Percentiles rank a stretch among this genome's conserved stretches.
Conservation (phyloP, 2,113 vertebrate species). For the Clinocottus analis region DNA sequence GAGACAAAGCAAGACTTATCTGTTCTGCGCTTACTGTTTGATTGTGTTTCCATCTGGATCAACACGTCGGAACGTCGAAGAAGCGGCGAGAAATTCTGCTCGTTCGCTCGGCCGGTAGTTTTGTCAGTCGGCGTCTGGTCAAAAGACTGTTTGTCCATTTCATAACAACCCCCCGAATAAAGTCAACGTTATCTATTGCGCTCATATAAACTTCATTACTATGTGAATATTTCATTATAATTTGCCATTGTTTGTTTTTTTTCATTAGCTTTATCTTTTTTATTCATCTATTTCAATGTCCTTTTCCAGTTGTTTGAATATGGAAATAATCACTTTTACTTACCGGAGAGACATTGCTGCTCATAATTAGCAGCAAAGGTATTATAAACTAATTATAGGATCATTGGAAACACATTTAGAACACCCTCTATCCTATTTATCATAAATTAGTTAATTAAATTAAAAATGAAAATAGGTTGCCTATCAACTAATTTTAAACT, state of each 20-base stretch:
- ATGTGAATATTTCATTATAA: background rate
- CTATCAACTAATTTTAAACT: slow-evolving; percentile 20
- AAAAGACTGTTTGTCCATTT: slow-evolving; percentile 22
- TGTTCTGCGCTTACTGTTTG: background rate
- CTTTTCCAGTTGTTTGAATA: background rate
- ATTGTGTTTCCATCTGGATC: slow-evolving; percentile 29
- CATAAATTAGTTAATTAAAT: background rate
- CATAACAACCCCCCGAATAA: background rate
- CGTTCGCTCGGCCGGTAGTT: slow-evolving; percentile 23
- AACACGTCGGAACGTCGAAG: background rate
- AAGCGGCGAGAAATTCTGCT: slow-evolving; percentile 3
- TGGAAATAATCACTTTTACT: background rate
- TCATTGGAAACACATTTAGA: slow-evolving; percentile 13
- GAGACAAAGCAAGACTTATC: slow-evolving; percentile 35
- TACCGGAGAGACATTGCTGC: background rate
- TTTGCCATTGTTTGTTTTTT: background rate
- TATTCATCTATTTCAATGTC: background rate
- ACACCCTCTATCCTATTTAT: slow-evolving; percentile 6
- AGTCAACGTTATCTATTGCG: background rate
- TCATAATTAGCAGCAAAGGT: background rate
- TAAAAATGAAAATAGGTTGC: background rate
- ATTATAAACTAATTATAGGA: slow-evolving; percentile 28
- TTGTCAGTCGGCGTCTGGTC: background rate
- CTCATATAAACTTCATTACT: background rate
- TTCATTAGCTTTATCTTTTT: background rate